A percentile compares a stretch with the other conserved stretches of the same genome.
Evolutionary conservation across 2,888 invertebrate species (phyloP).

Genomic region (Philereme vetulata): DNA sequence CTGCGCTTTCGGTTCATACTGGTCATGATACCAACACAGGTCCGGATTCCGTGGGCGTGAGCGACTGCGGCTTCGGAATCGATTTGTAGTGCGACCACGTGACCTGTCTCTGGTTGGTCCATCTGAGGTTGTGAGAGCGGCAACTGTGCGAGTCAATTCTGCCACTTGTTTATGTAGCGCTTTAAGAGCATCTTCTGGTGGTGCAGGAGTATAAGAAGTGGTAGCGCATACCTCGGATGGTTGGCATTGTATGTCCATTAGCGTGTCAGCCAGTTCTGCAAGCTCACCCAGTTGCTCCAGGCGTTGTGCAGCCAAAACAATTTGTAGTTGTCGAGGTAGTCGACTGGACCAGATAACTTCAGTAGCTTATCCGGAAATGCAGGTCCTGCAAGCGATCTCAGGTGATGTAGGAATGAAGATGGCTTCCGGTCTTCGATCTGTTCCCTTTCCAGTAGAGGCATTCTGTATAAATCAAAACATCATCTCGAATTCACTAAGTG

Average conservation of each 20-base stretch:
- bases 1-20: not conserved
- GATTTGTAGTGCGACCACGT: not conserved
- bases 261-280: not conserved
- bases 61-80: not conserved
- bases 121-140: no score
- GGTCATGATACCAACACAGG: constrained; percentile 3
- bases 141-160: no score
- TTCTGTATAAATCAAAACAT: no score
- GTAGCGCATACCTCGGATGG: not conserved
- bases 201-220: not conserved
- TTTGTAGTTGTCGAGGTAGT: not conserved
- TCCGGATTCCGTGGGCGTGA: not conserved
- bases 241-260: not conserved
- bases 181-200: not conserved
- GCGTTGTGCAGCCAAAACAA: not conserved
- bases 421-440: constrained; percentile 5
- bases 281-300: not conserved
- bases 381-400: not conserved
- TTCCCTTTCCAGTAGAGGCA: not conserved
- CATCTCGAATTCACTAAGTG: no score
- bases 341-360: constrained; percentile 1
- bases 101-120: no score
- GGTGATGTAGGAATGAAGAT: not conserved
- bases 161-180: no score
- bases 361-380: not conserved